Percentiles rank a stretch among this genome's conserved stretches.
phyloP scores from a whole-genome alignment of 2,113 vertebrate species.

The Corydoras maculifer region DNA sequence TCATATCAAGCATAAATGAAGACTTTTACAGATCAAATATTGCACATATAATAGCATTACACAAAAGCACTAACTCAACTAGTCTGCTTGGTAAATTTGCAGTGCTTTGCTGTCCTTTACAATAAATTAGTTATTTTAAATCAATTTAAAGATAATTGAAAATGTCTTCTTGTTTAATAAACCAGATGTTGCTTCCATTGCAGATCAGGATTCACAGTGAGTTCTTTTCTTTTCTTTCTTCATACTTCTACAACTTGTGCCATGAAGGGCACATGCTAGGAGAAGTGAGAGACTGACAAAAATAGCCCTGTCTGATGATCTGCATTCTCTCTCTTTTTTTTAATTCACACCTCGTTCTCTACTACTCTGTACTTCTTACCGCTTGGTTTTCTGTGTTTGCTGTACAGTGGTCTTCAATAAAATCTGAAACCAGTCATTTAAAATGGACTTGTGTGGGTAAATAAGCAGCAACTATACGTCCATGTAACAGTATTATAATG shows the following conservation, averaged over 20 bases:
- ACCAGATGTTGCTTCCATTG: slow-evolving; percentile 22
- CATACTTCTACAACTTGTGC: slow-evolving; percentile 6
- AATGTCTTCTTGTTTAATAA: not conserved
- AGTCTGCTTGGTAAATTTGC: slow-evolving; percentile 14
- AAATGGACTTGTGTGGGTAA: slow-evolving; percentile 8
- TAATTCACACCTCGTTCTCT: slow-evolving; percentile 53
- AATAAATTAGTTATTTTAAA: no score
- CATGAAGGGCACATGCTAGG: not conserved
- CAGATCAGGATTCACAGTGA: slow-evolving; percentile 8
- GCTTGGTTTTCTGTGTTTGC: slow-evolving; percentile 90
- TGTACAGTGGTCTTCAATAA: slow-evolving; percentile 83
- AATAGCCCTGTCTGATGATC: not conserved
- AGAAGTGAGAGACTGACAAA: slow-evolving; percentile 1
- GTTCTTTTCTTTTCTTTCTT: slow-evolving; percentile 4
- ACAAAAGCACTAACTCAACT: not conserved
- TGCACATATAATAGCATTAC: not conserved
- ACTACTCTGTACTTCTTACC: slow-evolving; percentile 68
- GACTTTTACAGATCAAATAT: not conserved
- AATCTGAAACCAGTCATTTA: slow-evolving; percentile 56
- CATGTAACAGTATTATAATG: not conserved
- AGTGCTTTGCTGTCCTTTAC: slow-evolving; percentile 3
- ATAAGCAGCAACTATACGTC: not conserved
- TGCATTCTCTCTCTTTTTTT: slow-evolving; percentile 16
- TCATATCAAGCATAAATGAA: slow-evolving; percentile 10
- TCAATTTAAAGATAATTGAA: no score